Base-by-base conservation (phyloP, 2,888 invertebrate genomes). In the Zhuqinia jingwanae region DNA sequence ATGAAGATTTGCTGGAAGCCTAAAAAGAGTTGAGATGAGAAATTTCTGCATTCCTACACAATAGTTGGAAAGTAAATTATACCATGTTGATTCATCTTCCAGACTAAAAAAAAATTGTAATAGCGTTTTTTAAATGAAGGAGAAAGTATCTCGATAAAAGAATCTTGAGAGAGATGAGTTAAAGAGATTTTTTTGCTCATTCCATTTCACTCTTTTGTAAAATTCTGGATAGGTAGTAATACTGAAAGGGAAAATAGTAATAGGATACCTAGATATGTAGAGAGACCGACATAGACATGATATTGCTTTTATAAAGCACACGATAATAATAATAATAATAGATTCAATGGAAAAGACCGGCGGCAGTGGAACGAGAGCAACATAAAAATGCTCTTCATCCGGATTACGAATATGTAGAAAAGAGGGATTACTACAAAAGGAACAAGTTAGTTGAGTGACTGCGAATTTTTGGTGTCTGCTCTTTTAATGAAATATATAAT, bases 31-130 rank as follows among this genome's bases (percentile, higher is more conserved):
- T n/a, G n/a, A n/a, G n/a, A n/a, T n/a, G n/a, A n/a, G n/a, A n/a
- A n/a, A n/a, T n/a, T n/a, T n/a, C n/a, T n/a, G n/a, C n/a, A n/a
- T n/a, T n/a, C n/a, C n/a, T n/a, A n/a, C n/a, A n/a, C n/a, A n/a
- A n/a, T n/a, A n/a, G n/a, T n/a, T n/a, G n/a, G n/a, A n/a, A 78
- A 65, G 63, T 78, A 63, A 78, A 63, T 50, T 65, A 78, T n/a
- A n/a, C 25, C 13, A 17, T 17, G 27, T 50, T 13, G 78, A 50
- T 65, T 65, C 50, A n/a, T 78, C 42, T 20, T 56, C 25, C n/a
- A n/a, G n/a, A n/a, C 60, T 42, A 78, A 78, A 65, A 65, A 22
- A 78, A 78, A 65, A 27, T 50, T 50, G 47, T 65, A 47, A 50
- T 50, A 42, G 78, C 36, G 63, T 60, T 30, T 25, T 60, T 60